Conservation (phyloP, 2,797 vertebrate species). For the Crocidura indochinensis region DNA sequence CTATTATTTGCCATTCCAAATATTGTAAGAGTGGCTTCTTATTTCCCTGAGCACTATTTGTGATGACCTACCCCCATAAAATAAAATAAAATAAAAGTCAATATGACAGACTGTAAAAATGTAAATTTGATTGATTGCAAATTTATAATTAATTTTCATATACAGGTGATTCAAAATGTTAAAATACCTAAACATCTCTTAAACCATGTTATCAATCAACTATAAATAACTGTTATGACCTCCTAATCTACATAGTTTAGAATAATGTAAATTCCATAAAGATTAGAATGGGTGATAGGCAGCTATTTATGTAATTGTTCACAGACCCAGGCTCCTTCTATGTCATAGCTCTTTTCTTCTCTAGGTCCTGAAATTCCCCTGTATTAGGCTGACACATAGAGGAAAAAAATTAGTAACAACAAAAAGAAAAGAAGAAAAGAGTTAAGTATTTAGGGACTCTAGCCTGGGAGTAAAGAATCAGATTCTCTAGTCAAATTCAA, state of each 20-base stretch:
- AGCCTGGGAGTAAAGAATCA: not conserved
- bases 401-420: not conserved
- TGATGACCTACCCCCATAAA: too few relatives aligned
- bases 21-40: too few relatives aligned
- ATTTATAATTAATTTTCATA: not conserved
- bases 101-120: not conserved
- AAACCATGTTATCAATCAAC: too few relatives aligned
- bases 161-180: not conserved
- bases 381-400: not conserved
- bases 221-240: not conserved
- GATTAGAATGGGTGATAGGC: not conserved
- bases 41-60: too few relatives aligned
- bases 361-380: not conserved
- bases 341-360: not conserved
- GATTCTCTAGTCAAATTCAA: not conserved
- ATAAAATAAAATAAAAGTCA: too few relatives aligned
- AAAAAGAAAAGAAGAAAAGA: not conserved
- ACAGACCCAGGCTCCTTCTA: not conserved
- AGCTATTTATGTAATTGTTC: not conserved
- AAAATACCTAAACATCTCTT: not conserved
- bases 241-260: not conserved
- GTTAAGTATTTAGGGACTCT: too few relatives aligned
- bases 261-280: not conserved
- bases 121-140: conserved; percentile 7
- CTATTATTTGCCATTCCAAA: too few relatives aligned